A percentile compares a stretch with the other conserved stretches of the same genome.
These are phyloP conservation scores for Diarsia rubi DNA, from an alignment of 2,888 invertebrate species.

Conservation along the genomic window DNA sequence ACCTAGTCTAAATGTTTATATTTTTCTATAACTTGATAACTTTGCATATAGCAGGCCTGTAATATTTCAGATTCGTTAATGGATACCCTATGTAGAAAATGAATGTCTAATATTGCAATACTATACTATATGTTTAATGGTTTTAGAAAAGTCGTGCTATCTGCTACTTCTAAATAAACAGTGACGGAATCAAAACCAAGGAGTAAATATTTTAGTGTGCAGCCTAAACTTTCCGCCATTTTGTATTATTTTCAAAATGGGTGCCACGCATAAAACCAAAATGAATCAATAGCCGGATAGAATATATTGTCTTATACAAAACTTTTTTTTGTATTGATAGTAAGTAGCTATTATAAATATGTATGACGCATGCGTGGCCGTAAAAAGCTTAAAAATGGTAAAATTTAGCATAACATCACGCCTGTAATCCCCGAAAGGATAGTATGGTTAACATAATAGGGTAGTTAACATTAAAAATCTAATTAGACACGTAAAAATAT, in stretches of 20 bases:
- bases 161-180: slow-evolving; percentile 1
- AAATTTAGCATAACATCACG: too few species aligned
- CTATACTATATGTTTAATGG: background rate
- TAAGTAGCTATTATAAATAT: background rate
- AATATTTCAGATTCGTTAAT: too few species aligned
- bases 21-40: background rate
- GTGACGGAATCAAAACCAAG: background rate
- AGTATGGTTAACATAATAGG: too few species aligned
- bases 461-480: too few species aligned
- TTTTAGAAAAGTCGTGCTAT: slow-evolving; percentile 1
- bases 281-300: background rate
- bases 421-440: too few species aligned
- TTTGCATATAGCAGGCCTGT: too few species aligned
- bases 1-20: background rate
- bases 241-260: background rate
- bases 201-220: background rate
- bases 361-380: background rate
- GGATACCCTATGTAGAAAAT: too few species aligned
- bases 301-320: background rate
- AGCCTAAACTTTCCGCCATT: background rate
- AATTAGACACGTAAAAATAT: too few species aligned
- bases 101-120: slow-evolving; percentile 14
- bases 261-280: background rate
- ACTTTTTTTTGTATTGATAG: background rate
- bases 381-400: background rate